These are phyloP conservation scores for Amphipoea lucens DNA, from an alignment of 2,888 invertebrate species.

Conservation along the genomic window DNA sequence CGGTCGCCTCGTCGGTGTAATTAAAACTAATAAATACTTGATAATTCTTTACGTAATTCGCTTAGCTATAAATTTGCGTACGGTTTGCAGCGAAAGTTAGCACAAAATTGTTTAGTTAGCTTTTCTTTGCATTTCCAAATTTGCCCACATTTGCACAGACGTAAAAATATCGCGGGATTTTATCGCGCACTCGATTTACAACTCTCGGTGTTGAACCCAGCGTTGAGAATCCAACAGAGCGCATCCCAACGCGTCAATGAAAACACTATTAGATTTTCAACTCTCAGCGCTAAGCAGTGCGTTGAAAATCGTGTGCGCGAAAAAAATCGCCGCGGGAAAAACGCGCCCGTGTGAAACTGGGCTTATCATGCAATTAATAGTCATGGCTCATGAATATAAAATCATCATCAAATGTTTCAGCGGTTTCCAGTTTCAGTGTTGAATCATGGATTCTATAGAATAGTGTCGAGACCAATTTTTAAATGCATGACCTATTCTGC, in stretches of 20 bases:
- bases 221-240: too few species aligned
- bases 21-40: conserved; percentile 51
- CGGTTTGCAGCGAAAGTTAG: conserved; percentile 38
- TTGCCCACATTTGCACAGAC: too few species aligned
- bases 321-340: too few species aligned
- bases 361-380: not conserved
- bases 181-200: too few species aligned
- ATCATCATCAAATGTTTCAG: not conserved
- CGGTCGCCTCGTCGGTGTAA: conserved; percentile 27
- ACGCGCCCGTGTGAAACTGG: too few species aligned
- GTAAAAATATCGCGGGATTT: too few species aligned
- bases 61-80: conserved; percentile 20
- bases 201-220: too few species aligned
- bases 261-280: too few species aligned
- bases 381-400: not conserved
- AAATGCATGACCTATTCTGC: not conserved
- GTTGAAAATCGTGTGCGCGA: too few species aligned
- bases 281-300: too few species aligned
- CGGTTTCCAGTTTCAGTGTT: not conserved
- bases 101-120: not conserved
- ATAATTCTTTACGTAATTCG: conserved; percentile 48
- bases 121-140: not conserved
- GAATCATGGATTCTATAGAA: not conserved
- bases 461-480: not conserved
- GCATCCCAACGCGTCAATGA: too few species aligned